Evolutionary conservation across 1,140 invertebrate species (phyloP), one percentile per base, ranked within the genome.

Genomic region (Nebria ingens): DNA sequence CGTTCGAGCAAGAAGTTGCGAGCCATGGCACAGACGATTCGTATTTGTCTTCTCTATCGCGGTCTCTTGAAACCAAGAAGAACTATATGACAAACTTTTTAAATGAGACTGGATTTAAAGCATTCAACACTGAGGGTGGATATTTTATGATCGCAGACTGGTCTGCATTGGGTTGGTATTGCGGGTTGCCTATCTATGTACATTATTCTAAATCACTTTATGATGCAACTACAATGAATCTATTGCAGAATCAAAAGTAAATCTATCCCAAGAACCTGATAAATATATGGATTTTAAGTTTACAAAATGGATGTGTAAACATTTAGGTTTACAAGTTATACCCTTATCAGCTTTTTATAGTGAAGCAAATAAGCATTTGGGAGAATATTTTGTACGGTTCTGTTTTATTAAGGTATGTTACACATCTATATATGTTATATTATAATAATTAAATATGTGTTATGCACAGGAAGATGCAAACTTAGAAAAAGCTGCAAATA

Each of bases 141-240:
- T 98, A 97, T 69, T 98, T 98, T 68, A 88, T 98, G 77, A 65
- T 97, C 12, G 92, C 91, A 0, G 87, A 97, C 69, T 95, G 91
- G 81, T 82, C 80, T 15, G 69, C 77, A 9, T 73, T 93, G 56
- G 79, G 78, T 82, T 63, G 68, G 59, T 34, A 9, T 45, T 45
- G 17, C 40, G 40, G 6, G 17, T 45, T 45, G 17, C 4, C 4
- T 45, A 12, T 11, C n/a, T 34, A 34, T n/a, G n/a, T n/a, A n/a
- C n/a, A n/a, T n/a, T 40, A 49, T 21, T 21, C 9, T 12, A 15
- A 34, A 21, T 54, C 11, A n/a, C n/a, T n/a, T n/a, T n/a, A n/a
- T n/a, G n/a, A n/a, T n/a, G n/a, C n/a, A n/a, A n/a, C n/a, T n/a
- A n/a, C n/a, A n/a, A n/a, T n/a, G n/a, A n/a, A 45, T 12, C 6